Conservation (phyloP, 2,797 vertebrate genomes). For the Halcyon leucocephala region DNA sequence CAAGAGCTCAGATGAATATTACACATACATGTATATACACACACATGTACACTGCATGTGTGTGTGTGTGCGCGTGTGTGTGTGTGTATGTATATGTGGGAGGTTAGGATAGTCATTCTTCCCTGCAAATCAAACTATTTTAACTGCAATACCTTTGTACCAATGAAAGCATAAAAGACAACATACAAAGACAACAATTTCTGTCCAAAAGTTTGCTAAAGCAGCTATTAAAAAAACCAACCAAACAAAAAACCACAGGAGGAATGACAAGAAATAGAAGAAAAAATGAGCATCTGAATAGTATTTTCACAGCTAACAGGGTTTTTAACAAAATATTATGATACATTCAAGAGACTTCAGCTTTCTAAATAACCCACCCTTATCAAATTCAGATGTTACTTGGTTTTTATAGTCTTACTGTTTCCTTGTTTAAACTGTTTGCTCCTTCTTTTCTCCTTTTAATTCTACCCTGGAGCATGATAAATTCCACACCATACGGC, state of each 20-base stretch:
- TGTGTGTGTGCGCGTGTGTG: too few species aligned
- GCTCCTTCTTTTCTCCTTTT: background rate
- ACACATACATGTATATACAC: fast-evolving
- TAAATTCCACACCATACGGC: background rate
- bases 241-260: background rate
- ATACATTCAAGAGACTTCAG: background rate
- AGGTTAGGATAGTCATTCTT: background rate
- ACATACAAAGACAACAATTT: background rate
- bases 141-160: background rate
- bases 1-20: background rate
- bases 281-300: background rate
- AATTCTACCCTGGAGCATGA: background rate
- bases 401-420: background rate
- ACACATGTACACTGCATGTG: fast-evolving
- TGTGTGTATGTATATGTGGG: background rate
- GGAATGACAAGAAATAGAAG: background rate
- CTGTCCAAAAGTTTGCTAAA: background rate
- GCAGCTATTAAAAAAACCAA: background rate
- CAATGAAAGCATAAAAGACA: background rate
- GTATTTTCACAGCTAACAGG: background rate
- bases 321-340: background rate
- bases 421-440: background rate
- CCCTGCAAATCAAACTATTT: background rate
- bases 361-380: background rate
- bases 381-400: background rate